These are phyloP conservation scores for Eleginops maclovinus DNA, from an alignment of 2,113 vertebrate species.

Conservation along the genomic window DNA sequence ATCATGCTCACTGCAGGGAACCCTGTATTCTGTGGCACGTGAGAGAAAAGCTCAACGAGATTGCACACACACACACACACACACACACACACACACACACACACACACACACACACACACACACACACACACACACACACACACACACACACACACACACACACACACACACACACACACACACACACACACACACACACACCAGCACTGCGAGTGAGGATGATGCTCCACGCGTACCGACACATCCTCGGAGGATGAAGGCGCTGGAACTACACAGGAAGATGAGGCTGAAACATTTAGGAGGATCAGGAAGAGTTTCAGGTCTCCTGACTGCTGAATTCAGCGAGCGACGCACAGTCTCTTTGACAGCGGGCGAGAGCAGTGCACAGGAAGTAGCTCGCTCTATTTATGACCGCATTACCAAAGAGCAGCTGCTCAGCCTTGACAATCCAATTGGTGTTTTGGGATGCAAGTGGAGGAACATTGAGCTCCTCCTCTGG, in stretches of 20 bases:
- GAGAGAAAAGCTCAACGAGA: constrained; percentile 42
- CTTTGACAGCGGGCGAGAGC: constrained; percentile 14
- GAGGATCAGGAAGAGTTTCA: constrained; percentile 24
- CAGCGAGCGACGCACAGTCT: constrained; percentile 4
- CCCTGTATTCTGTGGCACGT: constrained; percentile 35
- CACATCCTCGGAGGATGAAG: constrained; percentile 20
- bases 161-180: too few species aligned
- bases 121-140: too few species aligned
- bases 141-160: too few species aligned
- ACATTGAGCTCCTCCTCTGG: constrained; percentile 49
- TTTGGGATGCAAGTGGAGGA: constrained; percentile 46
- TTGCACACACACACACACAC: too few species aligned
- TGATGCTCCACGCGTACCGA: constrained; percentile 19
- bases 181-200: neutral
- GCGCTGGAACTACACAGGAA: neutral
- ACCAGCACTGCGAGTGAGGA: neutral
- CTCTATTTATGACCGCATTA: constrained; percentile 64
- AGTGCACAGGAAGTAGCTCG: constrained; percentile 46
- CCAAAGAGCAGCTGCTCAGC: constrained; percentile 65
- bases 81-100: too few species aligned
- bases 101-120: too few species aligned
- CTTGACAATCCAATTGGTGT: constrained; percentile 53
- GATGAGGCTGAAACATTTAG: constrained; percentile 43
- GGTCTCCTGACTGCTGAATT: constrained; percentile 2
- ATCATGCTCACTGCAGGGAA: constrained; percentile 52